These are phyloP conservation scores for Zele albiditarsus DNA, from an alignment of 2,888 invertebrate genomes.

Conservation along the genomic window DNA sequence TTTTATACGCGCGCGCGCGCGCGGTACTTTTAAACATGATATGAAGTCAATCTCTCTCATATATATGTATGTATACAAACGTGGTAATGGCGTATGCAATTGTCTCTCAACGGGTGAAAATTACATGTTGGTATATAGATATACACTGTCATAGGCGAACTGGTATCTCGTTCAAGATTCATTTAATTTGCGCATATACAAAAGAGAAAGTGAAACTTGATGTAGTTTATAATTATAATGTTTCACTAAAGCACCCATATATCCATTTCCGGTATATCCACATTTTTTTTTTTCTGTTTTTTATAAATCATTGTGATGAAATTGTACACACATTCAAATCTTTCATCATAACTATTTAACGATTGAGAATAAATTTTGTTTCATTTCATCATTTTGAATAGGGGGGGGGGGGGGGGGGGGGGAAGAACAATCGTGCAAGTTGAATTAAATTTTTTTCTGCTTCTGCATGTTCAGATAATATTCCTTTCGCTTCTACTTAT, in stretches of 20 bases:
- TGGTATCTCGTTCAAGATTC: neutral
- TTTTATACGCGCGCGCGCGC: too few relatives aligned
- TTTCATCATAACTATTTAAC: neutral
- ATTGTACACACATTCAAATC: neutral
- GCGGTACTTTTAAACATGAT: too few relatives aligned
- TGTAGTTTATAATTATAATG: neutral
- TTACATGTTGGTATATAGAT: neutral
- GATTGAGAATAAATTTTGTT: neutral
- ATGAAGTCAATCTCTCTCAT: too few relatives aligned
- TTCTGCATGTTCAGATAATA: neutral
- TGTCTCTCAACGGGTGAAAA: neutral
- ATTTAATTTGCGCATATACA: neutral
- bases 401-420: too few relatives aligned
- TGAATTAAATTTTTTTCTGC: neutral
- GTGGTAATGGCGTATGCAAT: neutral
- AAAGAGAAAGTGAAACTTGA: slow-evolving; percentile 30
- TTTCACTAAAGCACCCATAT: slow-evolving; percentile 9
- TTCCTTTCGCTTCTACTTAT: slow-evolving; percentile 1
- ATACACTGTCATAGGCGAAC: neutral
- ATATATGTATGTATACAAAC: too few relatives aligned
- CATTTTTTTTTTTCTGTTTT: neutral
- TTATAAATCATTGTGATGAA: neutral
- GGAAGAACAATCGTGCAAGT: neutral
- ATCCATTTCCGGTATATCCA: neutral
- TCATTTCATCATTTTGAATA: neutral